Base-by-base conservation (phyloP, 2,797 vertebrate genomes). In the Odontamblyopus lacepedii region DNA sequence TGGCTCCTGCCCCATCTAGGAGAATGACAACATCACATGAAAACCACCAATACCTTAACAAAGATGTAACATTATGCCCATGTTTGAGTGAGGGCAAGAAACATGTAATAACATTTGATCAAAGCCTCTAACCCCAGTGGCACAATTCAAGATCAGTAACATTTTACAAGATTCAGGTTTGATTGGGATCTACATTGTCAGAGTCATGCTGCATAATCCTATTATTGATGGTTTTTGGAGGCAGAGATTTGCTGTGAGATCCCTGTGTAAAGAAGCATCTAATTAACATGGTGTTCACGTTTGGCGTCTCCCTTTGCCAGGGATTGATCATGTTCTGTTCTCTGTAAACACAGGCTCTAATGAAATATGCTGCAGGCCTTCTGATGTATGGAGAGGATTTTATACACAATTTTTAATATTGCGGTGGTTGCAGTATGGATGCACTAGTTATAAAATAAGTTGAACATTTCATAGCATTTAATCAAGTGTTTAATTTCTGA, bases 201-300 rank as follows among this genome's bases (percentile, higher is more conserved):
- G 75, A 86, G 74, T 85, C 69, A 64, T 73, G 66, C 77, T 70
- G 73, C 75, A 72, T 91, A 92, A 92, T 92, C 89, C 88, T 85
- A 74, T 90, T 90, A 90, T 81, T 86, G 83, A 78, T 78, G 78
- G 57, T 90, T 88, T 65, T 88, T 83, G 85, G 67, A 75, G 76
- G 73, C 69, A 84, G 84, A 88, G 88, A 87, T 87, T 89, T 90
- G 69, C 76, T 44, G 64, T 74, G 57, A 63, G 79, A 89, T 87
- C 85, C 74, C 74, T 76, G 68, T 77, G 85, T 81, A 81, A 84
- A 89, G 85, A 89, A 50, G 15, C 73, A 75, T 84, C 76, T 81
- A 83, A 91, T 90, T 90, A 86, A 73, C 79, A 86, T 88, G 74
- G 68, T 73, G 38, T 35, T 73, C 76, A 84, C 30, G 50, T 83